A percentile compares a stretch with the other conserved stretches of the same genome.
These are phyloP conservation scores for Chymomyza amoena DNA, from an alignment of 2,888 invertebrate genomes.

Conservation along the genomic window DNA sequence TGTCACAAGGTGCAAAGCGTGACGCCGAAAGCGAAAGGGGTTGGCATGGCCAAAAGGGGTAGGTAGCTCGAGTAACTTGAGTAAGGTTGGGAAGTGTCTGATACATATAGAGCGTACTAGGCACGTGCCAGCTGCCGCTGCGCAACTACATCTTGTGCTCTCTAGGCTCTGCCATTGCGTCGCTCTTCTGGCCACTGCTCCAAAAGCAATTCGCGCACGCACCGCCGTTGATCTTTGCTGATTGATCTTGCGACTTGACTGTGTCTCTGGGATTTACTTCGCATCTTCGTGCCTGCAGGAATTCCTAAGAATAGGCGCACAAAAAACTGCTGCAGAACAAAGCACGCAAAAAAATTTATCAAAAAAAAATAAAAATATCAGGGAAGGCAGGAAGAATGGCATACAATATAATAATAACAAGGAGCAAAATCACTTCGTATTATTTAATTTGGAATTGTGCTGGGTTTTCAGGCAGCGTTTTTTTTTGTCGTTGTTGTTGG, in stretches of 20 bases:
- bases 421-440: conserved; percentile 53
- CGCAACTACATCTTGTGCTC: not conserved
- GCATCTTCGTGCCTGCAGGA: conserved; percentile 49
- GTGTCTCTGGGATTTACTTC: conserved; percentile 23
- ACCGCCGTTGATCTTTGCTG: conserved; percentile 36
- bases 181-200: not conserved
- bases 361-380: conserved; percentile 50
- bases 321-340: conserved; percentile 43
- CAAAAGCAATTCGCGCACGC: not conserved
- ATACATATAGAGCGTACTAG: conserved; percentile 23
- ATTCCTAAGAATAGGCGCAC: conserved; percentile 61
- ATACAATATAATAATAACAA: conserved; percentile 69
- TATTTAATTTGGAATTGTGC: conserved; percentile 69
- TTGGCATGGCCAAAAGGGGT: not conserved
- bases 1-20: conserved; percentile 29
- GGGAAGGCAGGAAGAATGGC: conserved; percentile 34
- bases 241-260: conserved; percentile 64
- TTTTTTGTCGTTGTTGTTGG: conserved; percentile 15
- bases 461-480: conserved; percentile 7
- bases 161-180: not conserved
- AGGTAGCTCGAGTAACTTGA: conserved; percentile 37
- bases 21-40: conserved; percentile 1
- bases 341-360: conserved; percentile 40
- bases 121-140: conserved; percentile 61
- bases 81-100: conserved; percentile 50